Percentiles rank a stretch among this genome's conserved stretches.
These are phyloP conservation scores for Manacus vitellinus DNA, from an alignment of 2,113 vertebrate genomes.

Conservation along the genomic window DNA sequence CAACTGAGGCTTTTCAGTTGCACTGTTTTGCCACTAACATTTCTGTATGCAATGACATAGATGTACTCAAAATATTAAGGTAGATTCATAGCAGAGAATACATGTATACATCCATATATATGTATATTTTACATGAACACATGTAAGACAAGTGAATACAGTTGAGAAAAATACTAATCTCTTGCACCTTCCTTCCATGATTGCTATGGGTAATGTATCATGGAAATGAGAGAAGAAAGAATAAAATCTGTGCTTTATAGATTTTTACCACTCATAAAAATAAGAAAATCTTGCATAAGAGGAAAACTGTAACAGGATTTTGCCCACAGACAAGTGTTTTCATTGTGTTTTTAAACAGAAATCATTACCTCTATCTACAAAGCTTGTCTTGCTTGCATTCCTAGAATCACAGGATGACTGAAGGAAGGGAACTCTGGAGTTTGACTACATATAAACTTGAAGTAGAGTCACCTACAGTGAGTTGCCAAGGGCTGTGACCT, in stretches of 20 bases:
- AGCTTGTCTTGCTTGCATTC: background rate
- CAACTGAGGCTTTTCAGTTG: background rate
- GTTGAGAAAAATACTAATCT: background rate
- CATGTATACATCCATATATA: background rate
- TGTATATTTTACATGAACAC: background rate
- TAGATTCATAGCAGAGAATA: background rate
- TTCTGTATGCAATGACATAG: background rate
- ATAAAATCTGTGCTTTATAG: background rate
- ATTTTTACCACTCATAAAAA: background rate
- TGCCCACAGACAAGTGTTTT: background rate
- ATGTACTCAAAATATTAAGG: background rate
- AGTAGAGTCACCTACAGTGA: background rate
- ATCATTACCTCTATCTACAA: background rate
- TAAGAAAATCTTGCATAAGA: background rate
- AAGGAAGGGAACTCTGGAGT: background rate
- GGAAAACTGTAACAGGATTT: background rate
- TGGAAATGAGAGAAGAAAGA: background rate
- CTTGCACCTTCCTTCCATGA: background rate
- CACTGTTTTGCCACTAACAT: background rate
- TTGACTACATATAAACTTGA: background rate
- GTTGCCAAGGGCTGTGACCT: background rate
- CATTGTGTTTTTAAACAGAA: background rate
- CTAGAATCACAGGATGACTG: background rate
- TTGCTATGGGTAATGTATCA: background rate
- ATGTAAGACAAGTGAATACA: background rate